Evolutionary conservation across 92 coral and sea anemone genomes (phyloP), one percentile per base, ranked within the genome.

Genomic region (Epizoanthus illoricatus): DNA sequence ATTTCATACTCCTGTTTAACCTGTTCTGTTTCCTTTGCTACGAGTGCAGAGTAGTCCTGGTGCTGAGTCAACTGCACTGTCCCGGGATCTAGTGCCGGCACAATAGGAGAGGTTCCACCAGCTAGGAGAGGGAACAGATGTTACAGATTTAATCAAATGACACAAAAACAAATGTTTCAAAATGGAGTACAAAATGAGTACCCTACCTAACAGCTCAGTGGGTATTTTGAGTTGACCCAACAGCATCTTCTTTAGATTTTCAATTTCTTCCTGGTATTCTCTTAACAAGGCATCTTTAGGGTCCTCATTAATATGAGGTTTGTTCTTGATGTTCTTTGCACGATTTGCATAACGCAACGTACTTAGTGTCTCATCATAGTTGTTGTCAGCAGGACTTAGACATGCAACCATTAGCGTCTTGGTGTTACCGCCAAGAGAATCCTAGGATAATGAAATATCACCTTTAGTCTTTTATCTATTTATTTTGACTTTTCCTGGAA

Each of bases 371-470:
- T 96, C 99, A 18, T 96, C 98, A 47, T 96, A 96, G 89, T 96
- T 96, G 87, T 96, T 96, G 74, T 96, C 99, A 2, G 98, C 99
- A 11, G 99, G 99, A 71, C 99, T 96, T 36, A 96, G 86, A 66
- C 99, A 96, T 6, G 98, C 99, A 18, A 96, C 99, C 99, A 96
- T 96, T 40, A 96, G 72, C 5, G 99, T 96, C 85, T 93, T 94
- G 58, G 98, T 94, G 69, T 94, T 94, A 16, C 98, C 98, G 16
- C 98, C 98, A 3, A 94, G 87, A 39, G 98, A 94, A 74, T 94
- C 98, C 98, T 94, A 80, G 10, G 43, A 54, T 5, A 60, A 23
- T 19, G 12, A 55, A 21, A 52, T 28, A 56, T 71, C 19, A 49
- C 61, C 3, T 40, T 39, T 11, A 71, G 75, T 36, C 43, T n/a